Conservation (phyloP, 2,888 invertebrate species). For the Synergus laeviventris region DNA sequence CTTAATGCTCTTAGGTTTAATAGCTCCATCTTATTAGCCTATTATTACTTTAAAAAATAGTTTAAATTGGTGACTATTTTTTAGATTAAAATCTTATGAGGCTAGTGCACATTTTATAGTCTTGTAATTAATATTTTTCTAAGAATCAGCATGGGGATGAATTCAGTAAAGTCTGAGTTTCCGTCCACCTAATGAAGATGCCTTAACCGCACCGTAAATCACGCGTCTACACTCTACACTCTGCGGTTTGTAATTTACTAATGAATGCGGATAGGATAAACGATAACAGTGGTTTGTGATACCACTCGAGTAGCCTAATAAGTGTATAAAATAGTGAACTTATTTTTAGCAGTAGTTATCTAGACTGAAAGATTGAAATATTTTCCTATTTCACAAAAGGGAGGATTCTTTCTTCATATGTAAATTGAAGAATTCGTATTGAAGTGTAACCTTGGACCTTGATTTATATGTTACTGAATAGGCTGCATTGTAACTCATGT, state of each 20-base stretch:
- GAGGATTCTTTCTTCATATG: conserved; percentile 25
- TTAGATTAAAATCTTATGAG: background rate
- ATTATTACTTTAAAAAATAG: too few species aligned
- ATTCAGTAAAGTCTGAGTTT: conserved; percentile 16
- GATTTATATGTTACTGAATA: conserved; percentile 35
- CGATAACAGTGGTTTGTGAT: conserved; percentile 23
- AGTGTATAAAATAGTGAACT: conserved; percentile 8
- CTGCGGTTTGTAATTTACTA: conserved; percentile 36
- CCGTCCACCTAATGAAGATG: conserved; percentile 31
- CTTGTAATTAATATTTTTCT: background rate
- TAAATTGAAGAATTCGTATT: conserved; percentile 12
- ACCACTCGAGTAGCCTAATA: conserved; percentile 25
- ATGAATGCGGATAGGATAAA: conserved; percentile 30
- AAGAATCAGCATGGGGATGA: background rate
- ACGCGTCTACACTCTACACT: conserved; percentile 31
- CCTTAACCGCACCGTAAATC: conserved; percentile 33
- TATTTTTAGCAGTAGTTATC: background rate
- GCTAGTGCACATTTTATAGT: background rate
- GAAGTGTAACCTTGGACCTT: conserved; percentile 35
- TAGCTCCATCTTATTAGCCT: background rate
- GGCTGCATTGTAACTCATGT: conserved; percentile 38
- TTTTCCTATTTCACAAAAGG: conserved; percentile 6
- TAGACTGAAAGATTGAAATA: background rate
- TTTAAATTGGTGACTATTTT: background rate
- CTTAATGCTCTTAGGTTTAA: background rate